A percentile compares a stretch with the other conserved stretches of the same genome.
These are phyloP conservation scores for Drosophila peninsularis DNA, from an alignment of 2,888 invertebrate genomes.

Conservation along the genomic window DNA sequence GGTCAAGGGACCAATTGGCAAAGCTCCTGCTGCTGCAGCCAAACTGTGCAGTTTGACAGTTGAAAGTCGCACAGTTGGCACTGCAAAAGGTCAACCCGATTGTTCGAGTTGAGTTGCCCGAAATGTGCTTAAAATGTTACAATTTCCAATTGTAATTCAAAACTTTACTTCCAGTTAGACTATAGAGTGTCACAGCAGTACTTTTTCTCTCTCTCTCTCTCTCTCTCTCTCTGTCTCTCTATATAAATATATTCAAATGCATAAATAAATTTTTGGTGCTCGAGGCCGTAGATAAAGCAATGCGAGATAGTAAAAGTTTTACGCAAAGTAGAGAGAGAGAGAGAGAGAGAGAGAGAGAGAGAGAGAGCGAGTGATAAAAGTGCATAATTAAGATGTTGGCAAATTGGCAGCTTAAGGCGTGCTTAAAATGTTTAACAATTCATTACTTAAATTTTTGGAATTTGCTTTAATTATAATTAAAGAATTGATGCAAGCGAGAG, in stretches of 20 bases:
- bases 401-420: background rate
- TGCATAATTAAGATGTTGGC: conserved; percentile 4
- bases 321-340: background rate
- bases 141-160: conserved; percentile 46
- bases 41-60: conserved; percentile 25
- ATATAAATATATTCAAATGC: conserved; percentile 1
- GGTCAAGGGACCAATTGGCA: conserved; percentile 32
- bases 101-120: conserved; percentile 12
- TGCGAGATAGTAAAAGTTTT: conserved; percentile 2
- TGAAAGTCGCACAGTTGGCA: conserved; percentile 37
- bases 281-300: background rate
- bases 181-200: conserved; percentile 12
- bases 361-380: background rate
- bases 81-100: conserved; percentile 46
- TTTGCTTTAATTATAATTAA: background rate
- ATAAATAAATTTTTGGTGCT: conserved; percentile 1
- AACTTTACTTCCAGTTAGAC: conserved; percentile 29
- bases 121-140: conserved; percentile 56
- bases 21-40: conserved; percentile 1
- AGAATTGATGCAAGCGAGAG: too few species aligned
- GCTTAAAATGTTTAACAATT: background rate
- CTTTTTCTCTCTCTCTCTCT: background rate
- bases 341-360: background rate
- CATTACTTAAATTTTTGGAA: background rate
- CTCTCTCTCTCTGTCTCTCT: background rate